Base-by-base conservation (phyloP, 2,797 vertebrate species). In the Bufotes viridis region DNA sequence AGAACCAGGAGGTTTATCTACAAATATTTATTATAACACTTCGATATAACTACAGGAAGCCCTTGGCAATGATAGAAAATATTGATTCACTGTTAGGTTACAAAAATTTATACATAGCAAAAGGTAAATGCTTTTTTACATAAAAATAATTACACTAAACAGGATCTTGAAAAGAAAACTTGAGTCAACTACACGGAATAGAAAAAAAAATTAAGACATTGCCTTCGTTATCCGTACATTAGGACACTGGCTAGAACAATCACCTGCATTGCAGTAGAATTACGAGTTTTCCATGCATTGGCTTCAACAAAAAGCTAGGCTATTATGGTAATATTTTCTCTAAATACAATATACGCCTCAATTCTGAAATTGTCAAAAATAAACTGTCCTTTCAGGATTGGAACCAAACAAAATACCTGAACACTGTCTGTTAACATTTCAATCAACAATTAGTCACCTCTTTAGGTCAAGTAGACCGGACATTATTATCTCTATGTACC, bases 51-150 rank as follows among this genome's bases (percentile, higher is more conserved):
- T 92, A 94, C 94, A 93, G 94, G 96, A 97, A 96, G 96, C 96
- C 96, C 95, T 97, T 96, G 95, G 96, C 96, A 96, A 94, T 95
- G 94, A 97, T 98, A 98, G 97, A 96, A 97, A 97, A 97, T 94
- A 98, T 97, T 96, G 96, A 97, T 98, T 98, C 97, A 96, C 95
- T 96, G 95, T 97, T 98, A 95, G 96, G 94, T 96, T 96, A 97
- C 95, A 96, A 99, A 96, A 99, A 98, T 96, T 94, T 96, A 95
- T 95, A 95, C 95, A 96, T 95, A 96, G 95, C 95, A 96, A 96
- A 96, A 95, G 95, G 94, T 95, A 95, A 78, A 95, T 95, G 94
- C 94, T 95, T 94, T 96, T 96, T 96, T 95, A 96, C 94, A 96
- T 95, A 96, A 96, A 96, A 96, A 96, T 95, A 95, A 78, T 95